Percentiles rank a stretch among this genome's conserved stretches.
phyloP scores from a whole-genome alignment of 2,888 invertebrate species.

The Nudaria mundana region DNA sequence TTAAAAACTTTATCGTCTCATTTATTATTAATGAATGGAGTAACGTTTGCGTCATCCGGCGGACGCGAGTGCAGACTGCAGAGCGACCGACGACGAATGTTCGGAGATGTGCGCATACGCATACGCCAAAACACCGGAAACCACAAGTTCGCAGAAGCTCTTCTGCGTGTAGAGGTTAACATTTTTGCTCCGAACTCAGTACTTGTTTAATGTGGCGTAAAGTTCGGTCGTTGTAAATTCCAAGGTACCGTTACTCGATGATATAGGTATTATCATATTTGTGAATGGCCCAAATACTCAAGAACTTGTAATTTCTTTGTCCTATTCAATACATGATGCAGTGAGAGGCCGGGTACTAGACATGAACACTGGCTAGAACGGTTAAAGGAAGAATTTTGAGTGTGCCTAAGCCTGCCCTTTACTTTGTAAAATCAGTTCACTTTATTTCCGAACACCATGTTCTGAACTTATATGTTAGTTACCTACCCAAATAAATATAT shows the following conservation, averaged over 20 bases:
- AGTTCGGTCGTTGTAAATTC: slow-evolving; percentile 42
- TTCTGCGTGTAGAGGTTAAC: slow-evolving; percentile 53
- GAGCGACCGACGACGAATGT: slow-evolving; percentile 18
- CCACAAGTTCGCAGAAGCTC: slow-evolving; percentile 61
- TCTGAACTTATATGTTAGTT: too few species aligned
- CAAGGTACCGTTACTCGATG: slow-evolving; percentile 49
- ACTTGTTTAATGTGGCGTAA: slow-evolving; percentile 41
- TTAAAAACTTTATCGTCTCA: slow-evolving; percentile 31
- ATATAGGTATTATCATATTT: slow-evolving; percentile 51
- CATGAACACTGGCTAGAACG: too few species aligned
- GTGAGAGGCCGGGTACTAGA: slow-evolving; percentile 29
- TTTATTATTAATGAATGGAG: slow-evolving; percentile 33
- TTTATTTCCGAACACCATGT: too few species aligned
- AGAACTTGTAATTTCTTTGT: slow-evolving; percentile 45
- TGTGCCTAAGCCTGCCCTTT: too few species aligned
- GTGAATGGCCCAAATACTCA: slow-evolving; percentile 37
- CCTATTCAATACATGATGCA: slow-evolving; percentile 33
- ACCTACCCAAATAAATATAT: too few species aligned
- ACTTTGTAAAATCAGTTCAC: too few species aligned
- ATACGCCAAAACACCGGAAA: slow-evolving; percentile 45
- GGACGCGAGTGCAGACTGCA: slow-evolving; percentile 24
- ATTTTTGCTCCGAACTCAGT: slow-evolving; percentile 49
- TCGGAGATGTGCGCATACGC: slow-evolving; percentile 31
- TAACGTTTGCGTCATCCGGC: slow-evolving; percentile 28
- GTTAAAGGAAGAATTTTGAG: too few species aligned